These are phyloP conservation scores for Aromia moschata DNA, from an alignment of 2,888 invertebrate species.

Conservation along the genomic window DNA sequence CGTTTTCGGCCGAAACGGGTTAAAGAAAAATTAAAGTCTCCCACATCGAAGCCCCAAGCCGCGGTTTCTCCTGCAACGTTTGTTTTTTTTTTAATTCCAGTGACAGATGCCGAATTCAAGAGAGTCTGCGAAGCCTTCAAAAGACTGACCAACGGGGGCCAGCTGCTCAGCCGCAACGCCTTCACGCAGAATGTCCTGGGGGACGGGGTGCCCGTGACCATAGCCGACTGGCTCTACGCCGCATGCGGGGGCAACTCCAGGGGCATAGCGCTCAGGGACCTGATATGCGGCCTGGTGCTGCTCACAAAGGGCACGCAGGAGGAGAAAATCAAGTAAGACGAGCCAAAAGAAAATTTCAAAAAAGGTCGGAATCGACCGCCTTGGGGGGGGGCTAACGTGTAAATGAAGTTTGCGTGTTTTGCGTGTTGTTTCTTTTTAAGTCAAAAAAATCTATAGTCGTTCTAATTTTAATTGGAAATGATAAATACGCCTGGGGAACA, in stretches of 20 bases:
- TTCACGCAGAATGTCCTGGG: constrained; percentile 88
- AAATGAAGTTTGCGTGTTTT: no score
- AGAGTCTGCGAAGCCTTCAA: constrained; percentile 89
- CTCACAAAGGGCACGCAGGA: constrained; percentile 85
- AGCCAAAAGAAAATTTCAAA: no score
- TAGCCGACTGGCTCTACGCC: constrained; percentile 84
- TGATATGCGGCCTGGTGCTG: constrained; percentile 86
- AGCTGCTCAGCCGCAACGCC: constrained; percentile 75
- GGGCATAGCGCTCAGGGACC: constrained; percentile 84
- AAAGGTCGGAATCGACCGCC: no score
- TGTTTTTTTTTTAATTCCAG: constrained; percentile 66
- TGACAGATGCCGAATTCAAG: constrained; percentile 83
- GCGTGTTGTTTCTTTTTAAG: neutral
- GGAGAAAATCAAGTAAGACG: constrained; percentile 80
- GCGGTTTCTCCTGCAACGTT: no score
- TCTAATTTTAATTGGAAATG: no score
- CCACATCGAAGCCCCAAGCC: no score
- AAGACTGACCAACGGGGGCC: constrained; percentile 77
- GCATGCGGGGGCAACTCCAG: constrained; percentile 86
- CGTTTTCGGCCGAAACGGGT: no score
- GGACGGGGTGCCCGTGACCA: constrained; percentile 82
- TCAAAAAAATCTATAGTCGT: neutral
- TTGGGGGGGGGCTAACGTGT: no score
- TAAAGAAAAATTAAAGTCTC: no score
- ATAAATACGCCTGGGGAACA: no score